Base-by-base conservation (phyloP, 2,888 invertebrate species). In the Tenthredo mesomela region DNA sequence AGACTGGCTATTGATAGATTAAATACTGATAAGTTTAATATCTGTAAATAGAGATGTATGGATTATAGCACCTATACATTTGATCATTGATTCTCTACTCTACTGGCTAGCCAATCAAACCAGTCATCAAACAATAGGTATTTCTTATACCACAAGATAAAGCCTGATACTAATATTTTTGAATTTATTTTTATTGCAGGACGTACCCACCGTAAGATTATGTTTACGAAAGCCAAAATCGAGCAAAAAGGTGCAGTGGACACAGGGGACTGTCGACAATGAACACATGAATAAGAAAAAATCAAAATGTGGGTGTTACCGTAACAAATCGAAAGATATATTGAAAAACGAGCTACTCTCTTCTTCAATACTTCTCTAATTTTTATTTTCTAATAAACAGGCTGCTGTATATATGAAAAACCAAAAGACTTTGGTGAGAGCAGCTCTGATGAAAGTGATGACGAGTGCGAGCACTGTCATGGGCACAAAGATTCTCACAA, bases 281-380 rank as follows among this genome's bases (percentile, higher is more conserved):
- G 99, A 99, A 93, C 94, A 98, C 91, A 96, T 99, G 96, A 97
- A 98, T 92, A 98, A 97, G 93, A 98, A 98, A 94, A 99, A 99
- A 93, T 99, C 99, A 37, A 99, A 99, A 95, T 99, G 99, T 98
- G 94, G 95, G 96, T 93, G 77, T 71, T 43, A 12, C 29, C 29
- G 54, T 25, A 12, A 47, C 15, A 15, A 84, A 84, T 37, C 15
- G 67, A 84, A n/a, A 71, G n/a, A 73, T 10, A 43, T 67, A 1
- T 67, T 2, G 40, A 58, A 21, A 82, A 82, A 43, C 54, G 21
- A 70, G 65, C 15, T 5, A 58, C 15, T 85, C 1, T 15, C 3
- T 67, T 18, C 33, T 58, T 54, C 25, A 65, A 84, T 29, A 84
- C 58, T 67, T 33, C 12, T 70, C 77, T 9, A 61, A 61, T 18